A percentile compares a stretch with the other conserved stretches of the same genome.
These are phyloP conservation scores for Leptinotarsa peninsularis DNA, from an alignment of 2,888 invertebrate species.

Conservation along the genomic window DNA sequence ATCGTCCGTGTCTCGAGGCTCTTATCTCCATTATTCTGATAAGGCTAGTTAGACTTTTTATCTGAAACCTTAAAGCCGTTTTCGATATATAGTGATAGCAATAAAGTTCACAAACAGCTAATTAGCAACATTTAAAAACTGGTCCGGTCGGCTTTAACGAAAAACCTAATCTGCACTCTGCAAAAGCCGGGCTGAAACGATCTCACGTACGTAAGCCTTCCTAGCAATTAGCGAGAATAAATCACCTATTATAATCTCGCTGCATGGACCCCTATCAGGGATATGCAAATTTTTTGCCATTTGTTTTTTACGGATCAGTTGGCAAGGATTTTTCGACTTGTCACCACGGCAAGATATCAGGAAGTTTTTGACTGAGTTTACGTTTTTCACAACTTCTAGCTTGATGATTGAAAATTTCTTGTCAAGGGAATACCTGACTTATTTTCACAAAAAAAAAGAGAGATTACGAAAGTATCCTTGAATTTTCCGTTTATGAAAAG, in stretches of 20 bases:
- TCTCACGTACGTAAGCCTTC: conserved; percentile 46
- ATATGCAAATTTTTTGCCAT: conserved; percentile 44
- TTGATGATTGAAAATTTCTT: not conserved
- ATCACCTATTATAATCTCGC: conserved; percentile 51
- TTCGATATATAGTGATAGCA: conserved; percentile 27
- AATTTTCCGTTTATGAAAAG: no score
- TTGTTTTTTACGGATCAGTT: conserved; percentile 30
- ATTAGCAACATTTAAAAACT: conserved; percentile 42
- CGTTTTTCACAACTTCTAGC: not conserved
- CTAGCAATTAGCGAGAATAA: conserved; percentile 52
- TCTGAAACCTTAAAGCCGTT: conserved; percentile 10
- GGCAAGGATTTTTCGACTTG: conserved; percentile 13
- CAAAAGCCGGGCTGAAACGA: conserved; percentile 40
- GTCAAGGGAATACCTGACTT: not conserved
- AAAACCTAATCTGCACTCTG: conserved; percentile 46
- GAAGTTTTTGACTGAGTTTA: not conserved
- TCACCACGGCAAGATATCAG: conserved; percentile 13
- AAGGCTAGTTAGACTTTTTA: conserved; percentile 25
- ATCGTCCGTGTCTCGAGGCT: conserved; percentile 9
- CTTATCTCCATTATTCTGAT: conserved; percentile 12
- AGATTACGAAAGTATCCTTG: no score
- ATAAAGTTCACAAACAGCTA: conserved; percentile 45
- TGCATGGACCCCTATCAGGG: conserved; percentile 40
- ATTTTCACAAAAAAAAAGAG: not conserved
- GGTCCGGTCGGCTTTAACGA: conserved; percentile 43